Evolutionary conservation across 2,113 vertebrate species (phyloP), one percentile per base, ranked within the genome.

Genomic region (Formicarius rufipectus): DNA sequence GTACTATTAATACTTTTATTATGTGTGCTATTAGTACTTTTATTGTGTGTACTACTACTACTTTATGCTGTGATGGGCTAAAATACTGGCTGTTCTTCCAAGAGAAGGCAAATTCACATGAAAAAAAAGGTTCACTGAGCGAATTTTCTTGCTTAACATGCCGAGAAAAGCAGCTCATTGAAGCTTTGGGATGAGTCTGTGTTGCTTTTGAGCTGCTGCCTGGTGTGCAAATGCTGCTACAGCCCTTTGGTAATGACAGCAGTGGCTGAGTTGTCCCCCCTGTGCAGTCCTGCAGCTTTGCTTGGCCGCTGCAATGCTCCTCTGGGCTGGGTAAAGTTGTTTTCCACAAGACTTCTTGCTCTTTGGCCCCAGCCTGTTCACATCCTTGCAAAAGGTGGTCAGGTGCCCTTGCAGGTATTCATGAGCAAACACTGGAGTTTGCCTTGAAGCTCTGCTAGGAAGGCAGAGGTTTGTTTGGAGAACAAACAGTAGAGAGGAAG

Each of bases 161-260:
- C 33, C 0, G 2, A 39, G 44, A 23, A 80, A 31, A 12, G 4
- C 4, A 1, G 12, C 14, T 3, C 30, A 14, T 13, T 2, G 31
- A 33, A 40, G n/a, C 3, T 7, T 5, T 25, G 86, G n/a, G 42
- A 5, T 7, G 75, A 69, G 25, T 3, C 52, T 37, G 45, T 40
- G 50, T 42, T 49, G 33, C 19, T 42, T 6, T 6, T 4, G 7
- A 3, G 2, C 21, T 12, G 35, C 28, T 71, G 12, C 6, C 19
- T 52, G 24, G 10, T 45, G 5, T 28, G 7, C 5, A 42, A 44
- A 15, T 3, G 39, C 5, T 58, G 19, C 45, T 6, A 3, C 58
- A 59, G 3, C 4, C 14, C 30, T 20, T 6, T 12, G 39, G 39
- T 3, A 3, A 9, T 15, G 35, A 6, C 42, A n/a, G 37, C 19